These are phyloP conservation scores for Hypercompe scribonia DNA, from an alignment of 2,888 invertebrate species.

Conservation along the genomic window DNA sequence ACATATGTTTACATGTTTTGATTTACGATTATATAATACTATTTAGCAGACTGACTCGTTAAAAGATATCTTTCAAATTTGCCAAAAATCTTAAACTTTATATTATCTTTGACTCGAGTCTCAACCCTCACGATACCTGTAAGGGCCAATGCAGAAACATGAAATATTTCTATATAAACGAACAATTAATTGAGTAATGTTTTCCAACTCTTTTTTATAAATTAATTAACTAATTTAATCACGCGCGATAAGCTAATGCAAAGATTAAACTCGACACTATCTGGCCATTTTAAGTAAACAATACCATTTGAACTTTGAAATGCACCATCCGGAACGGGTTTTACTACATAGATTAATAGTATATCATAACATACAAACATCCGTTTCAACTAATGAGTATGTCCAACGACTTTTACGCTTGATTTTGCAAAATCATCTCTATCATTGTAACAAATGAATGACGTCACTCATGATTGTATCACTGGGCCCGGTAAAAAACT, in stretches of 20 bases:
- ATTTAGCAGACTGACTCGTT: no score
- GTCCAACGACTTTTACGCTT: conserved; percentile 12
- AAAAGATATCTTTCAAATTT: no score
- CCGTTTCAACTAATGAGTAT: conserved; percentile 12
- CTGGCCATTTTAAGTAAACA: conserved; percentile 4
- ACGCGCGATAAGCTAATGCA: not conserved
- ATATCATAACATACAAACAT: conserved; percentile 20
- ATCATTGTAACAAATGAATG: conserved; percentile 34
- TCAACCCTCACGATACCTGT: no score
- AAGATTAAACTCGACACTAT: not conserved
- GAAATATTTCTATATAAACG: not conserved
- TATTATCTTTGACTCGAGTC: no score
- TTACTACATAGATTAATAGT: conserved; percentile 12
- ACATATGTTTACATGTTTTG: no score
- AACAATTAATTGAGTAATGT: not conserved
- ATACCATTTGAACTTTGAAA: conserved; percentile 8
- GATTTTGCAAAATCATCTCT: conserved; percentile 22
- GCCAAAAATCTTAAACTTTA: no score
- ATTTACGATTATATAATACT: no score
- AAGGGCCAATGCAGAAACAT: no score
- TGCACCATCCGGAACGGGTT: conserved; percentile 6
- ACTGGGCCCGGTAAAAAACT: conserved; percentile 31
- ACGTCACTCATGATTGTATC: conserved; percentile 44
- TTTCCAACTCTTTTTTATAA: not conserved
- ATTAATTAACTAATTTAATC: not conserved